Evolutionary conservation across 1,140 invertebrate species (phyloP).

Genomic region (Reticulitermes speratus): DNA sequence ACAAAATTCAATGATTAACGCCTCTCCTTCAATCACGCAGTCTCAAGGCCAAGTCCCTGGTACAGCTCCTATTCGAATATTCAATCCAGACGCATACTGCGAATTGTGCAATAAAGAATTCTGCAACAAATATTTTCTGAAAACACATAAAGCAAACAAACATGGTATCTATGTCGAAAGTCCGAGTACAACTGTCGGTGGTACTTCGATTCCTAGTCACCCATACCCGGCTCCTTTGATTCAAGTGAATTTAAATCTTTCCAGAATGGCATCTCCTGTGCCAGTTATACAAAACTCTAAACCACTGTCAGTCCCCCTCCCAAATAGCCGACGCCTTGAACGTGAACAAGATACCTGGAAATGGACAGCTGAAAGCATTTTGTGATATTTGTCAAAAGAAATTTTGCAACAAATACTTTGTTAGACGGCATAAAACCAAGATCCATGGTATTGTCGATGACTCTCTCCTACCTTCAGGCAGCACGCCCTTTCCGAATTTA

Average conservation of each 20-base stretch:
- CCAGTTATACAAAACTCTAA: background rate
- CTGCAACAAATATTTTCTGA: constrained; percentile 99
- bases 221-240: constrained; percentile 33
- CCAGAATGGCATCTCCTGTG: too few species aligned
- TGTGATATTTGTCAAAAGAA: constrained; percentile 66
- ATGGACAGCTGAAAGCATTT: constrained; percentile 46
- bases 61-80: constrained; percentile 75
- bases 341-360: background rate
- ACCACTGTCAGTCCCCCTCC: background rate
- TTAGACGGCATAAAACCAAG: constrained; percentile 62
- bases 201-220: too few species aligned
- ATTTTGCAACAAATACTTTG: constrained; percentile 72
- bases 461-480: constrained; percentile 19
- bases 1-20: constrained; percentile 42
- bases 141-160: constrained; percentile 95
- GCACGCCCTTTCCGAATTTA: background rate
- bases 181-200: background rate
- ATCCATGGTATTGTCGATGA: constrained; percentile 53
- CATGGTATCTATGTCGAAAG: constrained; percentile 80
- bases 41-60: constrained; percentile 38
- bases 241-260: constrained; percentile 5
- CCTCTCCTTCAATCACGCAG: background rate
- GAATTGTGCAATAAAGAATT: constrained; percentile 98
- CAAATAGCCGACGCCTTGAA: background rate
- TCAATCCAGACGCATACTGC: constrained; percentile 95